phyloP scores from a whole-genome alignment of 2,888 invertebrate species.

The Leucania comma region DNA sequence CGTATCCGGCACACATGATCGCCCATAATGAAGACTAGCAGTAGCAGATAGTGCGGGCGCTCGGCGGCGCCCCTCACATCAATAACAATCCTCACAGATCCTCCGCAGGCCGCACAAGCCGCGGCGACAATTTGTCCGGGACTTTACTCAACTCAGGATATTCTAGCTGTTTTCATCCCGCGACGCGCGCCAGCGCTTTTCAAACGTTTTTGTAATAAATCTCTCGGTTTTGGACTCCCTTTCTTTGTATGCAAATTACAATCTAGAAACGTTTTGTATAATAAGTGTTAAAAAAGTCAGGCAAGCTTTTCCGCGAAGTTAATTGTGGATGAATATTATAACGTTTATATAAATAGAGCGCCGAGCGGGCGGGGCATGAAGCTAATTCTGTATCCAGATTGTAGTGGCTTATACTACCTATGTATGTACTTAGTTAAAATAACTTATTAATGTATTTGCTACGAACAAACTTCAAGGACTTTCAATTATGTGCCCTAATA shows the following conservation, averaged over 20 bases:
- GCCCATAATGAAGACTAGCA: conserved; percentile 84
- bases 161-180: conserved; percentile 69
- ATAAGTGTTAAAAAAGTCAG: conserved; percentile 64
- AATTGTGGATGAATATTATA: conserved; percentile 68
- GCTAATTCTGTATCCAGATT: conserved; percentile 34
- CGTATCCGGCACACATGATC: conserved; percentile 83
- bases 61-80: conserved; percentile 75
- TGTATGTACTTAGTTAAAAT: neutral
- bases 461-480: neutral
- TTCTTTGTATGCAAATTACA: conserved; percentile 68
- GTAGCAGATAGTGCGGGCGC: conserved; percentile 77
- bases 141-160: conserved; percentile 79
- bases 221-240: conserved; percentile 66
- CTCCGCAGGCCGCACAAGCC: conserved; percentile 79
- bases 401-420: conserved; percentile 2
- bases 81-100: conserved; percentile 86
- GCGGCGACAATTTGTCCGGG: conserved; percentile 82
- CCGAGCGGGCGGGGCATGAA: conserved; percentile 58
- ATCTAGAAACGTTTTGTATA: conserved; percentile 65
- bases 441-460: conserved; percentile 1
- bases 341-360: conserved; percentile 57
- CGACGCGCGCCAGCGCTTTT: conserved; percentile 65
- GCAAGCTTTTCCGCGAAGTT: conserved; percentile 63
- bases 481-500: neutral
- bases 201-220: conserved; percentile 71